phyloP scores from a whole-genome alignment of 2,797 vertebrate species.

The Liasis olivaceus region DNA sequence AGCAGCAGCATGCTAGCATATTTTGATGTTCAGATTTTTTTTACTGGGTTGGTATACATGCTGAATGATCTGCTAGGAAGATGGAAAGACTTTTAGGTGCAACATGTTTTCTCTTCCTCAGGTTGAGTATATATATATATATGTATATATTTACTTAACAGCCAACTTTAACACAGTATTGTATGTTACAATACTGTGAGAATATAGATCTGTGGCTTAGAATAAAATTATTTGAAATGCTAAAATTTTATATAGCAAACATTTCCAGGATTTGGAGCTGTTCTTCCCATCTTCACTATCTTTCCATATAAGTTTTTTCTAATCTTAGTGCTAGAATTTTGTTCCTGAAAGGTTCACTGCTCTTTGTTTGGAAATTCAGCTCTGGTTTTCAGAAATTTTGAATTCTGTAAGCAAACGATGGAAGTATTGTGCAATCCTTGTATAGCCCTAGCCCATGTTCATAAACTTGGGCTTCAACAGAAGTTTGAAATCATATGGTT shows the following conservation, averaged over 20 bases:
- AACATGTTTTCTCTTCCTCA: background rate
- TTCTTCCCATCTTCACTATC: too few species aligned
- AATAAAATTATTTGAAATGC: background rate
- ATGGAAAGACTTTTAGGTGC: background rate
- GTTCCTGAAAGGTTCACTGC: background rate
- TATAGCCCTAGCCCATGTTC: background rate
- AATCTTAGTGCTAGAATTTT: too few species aligned
- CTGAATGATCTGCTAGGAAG: background rate
- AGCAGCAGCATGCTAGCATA: background rate
- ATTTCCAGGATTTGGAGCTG: background rate
- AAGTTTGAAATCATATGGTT: background rate
- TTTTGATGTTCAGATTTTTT: background rate
- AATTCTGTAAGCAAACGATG: background rate
- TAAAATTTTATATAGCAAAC: background rate
- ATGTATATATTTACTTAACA: too few species aligned
- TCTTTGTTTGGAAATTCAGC: background rate
- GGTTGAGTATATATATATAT: background rate
- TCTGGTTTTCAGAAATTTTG: background rate
- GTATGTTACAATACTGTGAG: background rate
- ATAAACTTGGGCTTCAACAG: background rate
- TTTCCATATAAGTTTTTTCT: too few species aligned
- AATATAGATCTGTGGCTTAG: background rate
- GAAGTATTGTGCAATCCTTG: background rate
- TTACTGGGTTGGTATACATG: background rate
- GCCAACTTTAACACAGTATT: background rate